Evolutionary conservation across 2,797 vertebrate species (phyloP).

Genomic region (Molossus alvarezi): DNA sequence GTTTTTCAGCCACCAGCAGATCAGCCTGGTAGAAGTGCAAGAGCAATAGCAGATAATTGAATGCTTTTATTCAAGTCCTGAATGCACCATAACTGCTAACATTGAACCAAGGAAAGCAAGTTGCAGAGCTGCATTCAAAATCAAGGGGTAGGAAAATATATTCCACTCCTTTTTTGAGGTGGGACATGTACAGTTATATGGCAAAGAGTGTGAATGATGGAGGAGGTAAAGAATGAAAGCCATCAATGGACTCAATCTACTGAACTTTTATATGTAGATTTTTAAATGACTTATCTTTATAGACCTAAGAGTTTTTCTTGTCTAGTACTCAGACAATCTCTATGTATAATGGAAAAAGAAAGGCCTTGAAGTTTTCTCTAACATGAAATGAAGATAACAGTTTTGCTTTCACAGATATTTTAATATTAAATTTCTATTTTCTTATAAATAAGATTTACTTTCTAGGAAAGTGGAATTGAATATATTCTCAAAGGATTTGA

Average conservation of each 20-base stretch:
- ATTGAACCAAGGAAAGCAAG: neutral
- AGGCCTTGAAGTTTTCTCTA: neutral
- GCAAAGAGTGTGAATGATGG: neutral
- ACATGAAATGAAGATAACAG: neutral
- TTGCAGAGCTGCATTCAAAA: neutral
- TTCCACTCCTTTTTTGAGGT: neutral
- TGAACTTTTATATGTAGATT: neutral
- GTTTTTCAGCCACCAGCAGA: neutral
- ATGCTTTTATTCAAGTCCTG: neutral
- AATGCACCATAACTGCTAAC: neutral
- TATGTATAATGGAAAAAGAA: neutral
- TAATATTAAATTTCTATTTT: conserved; percentile 9
- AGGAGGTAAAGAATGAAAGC: neutral
- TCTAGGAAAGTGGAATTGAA: neutral
- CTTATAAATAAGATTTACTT: neutral
- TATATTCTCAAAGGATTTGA: neutral
- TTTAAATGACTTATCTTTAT: neutral
- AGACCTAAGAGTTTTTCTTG: conserved; percentile 20
- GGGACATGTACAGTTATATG: neutral
- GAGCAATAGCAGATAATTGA: neutral
- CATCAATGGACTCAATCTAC: neutral
- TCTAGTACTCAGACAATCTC: neutral
- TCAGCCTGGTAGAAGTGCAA: neutral
- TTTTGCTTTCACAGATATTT: conserved; percentile 30
- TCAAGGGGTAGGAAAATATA: neutral